A percentile compares a stretch with the other conserved stretches of the same genome.
phyloP scores from a whole-genome alignment of 1,140 invertebrate genomes.

The Halesus radiatus region DNA sequence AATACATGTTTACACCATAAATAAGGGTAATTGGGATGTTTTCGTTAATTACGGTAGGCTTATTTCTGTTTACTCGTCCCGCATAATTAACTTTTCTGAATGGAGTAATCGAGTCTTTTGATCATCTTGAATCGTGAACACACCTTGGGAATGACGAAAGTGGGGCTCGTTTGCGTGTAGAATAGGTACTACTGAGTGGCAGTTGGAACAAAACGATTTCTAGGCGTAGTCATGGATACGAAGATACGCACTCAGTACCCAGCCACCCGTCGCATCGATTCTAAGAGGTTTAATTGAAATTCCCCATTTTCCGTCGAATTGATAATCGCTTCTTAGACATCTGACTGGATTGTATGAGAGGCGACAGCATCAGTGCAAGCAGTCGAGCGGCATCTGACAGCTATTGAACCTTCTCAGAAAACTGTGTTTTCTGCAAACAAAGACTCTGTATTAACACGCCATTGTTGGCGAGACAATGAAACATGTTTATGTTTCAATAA shows the following conservation, averaged over 20 bases:
- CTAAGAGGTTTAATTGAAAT: slow-evolving; percentile 50
- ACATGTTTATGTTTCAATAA: slow-evolving; percentile 33
- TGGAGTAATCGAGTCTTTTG: too few relatives aligned
- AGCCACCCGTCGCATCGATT: slow-evolving; percentile 22
- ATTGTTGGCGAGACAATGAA: slow-evolving; percentile 37
- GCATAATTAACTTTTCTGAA: background rate
- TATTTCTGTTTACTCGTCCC: background rate
- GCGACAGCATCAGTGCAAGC: background rate
- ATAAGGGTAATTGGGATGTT: background rate
- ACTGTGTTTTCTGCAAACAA: slow-evolving; percentile 26
- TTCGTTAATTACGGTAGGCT: background rate
- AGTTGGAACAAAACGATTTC: background rate
- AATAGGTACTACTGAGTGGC: background rate
- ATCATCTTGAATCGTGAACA: too few relatives aligned
- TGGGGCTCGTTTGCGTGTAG: too few relatives aligned
- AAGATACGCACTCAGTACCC: slow-evolving; percentile 24
- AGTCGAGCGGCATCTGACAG: background rate
- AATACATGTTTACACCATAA: too few relatives aligned
- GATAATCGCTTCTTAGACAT: slow-evolving; percentile 43
- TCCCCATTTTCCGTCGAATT: slow-evolving; percentile 49
- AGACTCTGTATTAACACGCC: slow-evolving; percentile 38
- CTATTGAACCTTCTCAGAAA: slow-evolving; percentile 10
- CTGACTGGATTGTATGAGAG: slow-evolving; percentile 32
- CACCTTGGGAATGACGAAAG: too few relatives aligned
- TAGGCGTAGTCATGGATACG: background rate